These are phyloP conservation scores for Megalopta genalis DNA, from an alignment of 1,140 invertebrate genomes.

Conservation along the genomic window DNA sequence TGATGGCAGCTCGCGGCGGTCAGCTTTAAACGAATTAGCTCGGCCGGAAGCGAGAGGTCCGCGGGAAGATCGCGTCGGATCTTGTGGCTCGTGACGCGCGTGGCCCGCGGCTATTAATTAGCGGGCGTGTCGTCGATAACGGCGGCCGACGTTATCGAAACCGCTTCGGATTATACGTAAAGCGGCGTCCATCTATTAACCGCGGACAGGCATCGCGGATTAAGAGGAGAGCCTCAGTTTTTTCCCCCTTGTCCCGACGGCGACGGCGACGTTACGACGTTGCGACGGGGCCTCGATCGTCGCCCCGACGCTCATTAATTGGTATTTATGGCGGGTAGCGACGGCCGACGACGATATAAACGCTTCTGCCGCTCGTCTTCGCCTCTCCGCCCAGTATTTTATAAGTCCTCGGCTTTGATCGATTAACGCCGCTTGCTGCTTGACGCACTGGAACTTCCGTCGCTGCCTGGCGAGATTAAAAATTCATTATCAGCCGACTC, in stretches of 20 bases:
- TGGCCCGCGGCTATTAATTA: background rate
- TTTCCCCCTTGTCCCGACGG: background rate
- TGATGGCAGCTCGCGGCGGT: background rate
- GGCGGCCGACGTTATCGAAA: background rate
- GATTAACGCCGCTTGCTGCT: no score
- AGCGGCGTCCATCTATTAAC: background rate
- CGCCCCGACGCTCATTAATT: background rate
- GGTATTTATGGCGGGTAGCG: no score
- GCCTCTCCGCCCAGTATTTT: no score
- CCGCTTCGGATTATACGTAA: slow-evolving; percentile 30
- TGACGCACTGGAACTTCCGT: no score
- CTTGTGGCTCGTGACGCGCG: no score
- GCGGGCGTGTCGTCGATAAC: background rate
- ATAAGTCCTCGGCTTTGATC: no score
- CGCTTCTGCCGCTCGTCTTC: no score
- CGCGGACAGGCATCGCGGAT: background rate
- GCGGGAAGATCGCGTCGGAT: background rate
- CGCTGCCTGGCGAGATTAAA: no score
- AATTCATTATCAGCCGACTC: no score
- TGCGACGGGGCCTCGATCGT: background rate
- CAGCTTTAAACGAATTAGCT: slow-evolving; percentile 27
- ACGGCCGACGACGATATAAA: no score
- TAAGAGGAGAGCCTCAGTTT: background rate
- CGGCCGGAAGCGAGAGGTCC: background rate
- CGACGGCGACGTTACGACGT: background rate